Percentiles rank a stretch among this genome's conserved stretches.
Evolutionary conservation across 2,113 vertebrate species (phyloP).

Genomic region (Trichechus manatus): DNA sequence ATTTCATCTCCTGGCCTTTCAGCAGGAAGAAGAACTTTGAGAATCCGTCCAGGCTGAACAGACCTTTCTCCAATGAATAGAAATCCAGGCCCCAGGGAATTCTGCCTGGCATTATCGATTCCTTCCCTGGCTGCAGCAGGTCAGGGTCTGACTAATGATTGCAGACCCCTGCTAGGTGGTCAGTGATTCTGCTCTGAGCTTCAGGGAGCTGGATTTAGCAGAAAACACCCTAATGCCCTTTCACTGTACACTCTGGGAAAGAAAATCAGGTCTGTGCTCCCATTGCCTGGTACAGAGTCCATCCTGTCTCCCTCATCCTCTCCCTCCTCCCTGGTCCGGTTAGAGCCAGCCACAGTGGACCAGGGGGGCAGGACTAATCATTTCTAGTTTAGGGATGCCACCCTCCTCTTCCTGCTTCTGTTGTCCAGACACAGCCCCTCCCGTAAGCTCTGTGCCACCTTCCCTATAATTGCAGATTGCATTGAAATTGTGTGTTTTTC

Average conservation of each 20-base stretch:
- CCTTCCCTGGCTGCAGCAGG: not conserved
- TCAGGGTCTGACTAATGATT: not conserved
- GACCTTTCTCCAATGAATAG: not conserved
- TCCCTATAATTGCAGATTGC: not conserved
- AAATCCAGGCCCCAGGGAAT: accelerated
- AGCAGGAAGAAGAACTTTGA: not conserved
- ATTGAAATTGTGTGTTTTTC: not conserved
- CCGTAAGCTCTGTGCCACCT: not conserved
- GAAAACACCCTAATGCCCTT: not conserved
- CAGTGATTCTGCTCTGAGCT: not conserved
- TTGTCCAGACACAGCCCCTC: not conserved
- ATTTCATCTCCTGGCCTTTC: not conserved
- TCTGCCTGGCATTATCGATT: not conserved
- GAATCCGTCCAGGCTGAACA: not conserved
- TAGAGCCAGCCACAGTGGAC: not conserved
- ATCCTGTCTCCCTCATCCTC: not conserved
- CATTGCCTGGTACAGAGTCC: not conserved
- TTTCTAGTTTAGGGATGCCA: not conserved
- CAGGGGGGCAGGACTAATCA: not conserved
- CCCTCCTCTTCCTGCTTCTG: not conserved
- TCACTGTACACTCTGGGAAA: not conserved
- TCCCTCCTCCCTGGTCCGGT: not conserved
- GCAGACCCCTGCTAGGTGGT: not conserved
- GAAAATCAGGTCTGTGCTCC: not conserved
- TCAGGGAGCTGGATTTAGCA: not conserved